Percentiles rank a stretch among this genome's conserved stretches.
Evolutionary conservation across 2,888 invertebrate genomes (phyloP).

Genomic region (Rhaphigaster nebulosa): DNA sequence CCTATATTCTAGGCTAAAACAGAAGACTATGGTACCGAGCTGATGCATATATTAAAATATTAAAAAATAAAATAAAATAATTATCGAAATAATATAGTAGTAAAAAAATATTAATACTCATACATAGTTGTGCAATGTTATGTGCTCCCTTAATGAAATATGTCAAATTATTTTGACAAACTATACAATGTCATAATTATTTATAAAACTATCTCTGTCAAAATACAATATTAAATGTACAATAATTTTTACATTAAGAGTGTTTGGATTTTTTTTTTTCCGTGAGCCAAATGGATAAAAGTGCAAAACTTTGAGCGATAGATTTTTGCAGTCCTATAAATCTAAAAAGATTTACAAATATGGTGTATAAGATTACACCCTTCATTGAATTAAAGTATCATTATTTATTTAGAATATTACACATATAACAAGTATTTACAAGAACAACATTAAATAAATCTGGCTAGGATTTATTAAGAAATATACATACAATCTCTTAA

Average conservation of each 20-base stretch:
- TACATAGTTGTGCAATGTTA: conserved; percentile 10
- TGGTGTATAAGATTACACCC: conserved; percentile 11
- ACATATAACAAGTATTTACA: conserved; percentile 31
- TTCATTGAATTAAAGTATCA: neutral
- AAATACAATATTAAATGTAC: conserved; percentile 14
- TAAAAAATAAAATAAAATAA: neutral
- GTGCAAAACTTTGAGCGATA: conserved; percentile 43
- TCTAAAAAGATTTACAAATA: conserved; percentile 34
- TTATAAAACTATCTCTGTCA: conserved; percentile 31
- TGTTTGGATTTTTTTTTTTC: neutral
- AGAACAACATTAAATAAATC: neutral
- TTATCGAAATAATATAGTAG: neutral
- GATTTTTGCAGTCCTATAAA: conserved; percentile 38
- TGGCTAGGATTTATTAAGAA: neutral
- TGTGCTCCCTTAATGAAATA: conserved; percentile 32
- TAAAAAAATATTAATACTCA: conserved; percentile 47
- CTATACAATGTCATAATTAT: neutral
- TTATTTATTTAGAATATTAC: conserved; percentile 24
- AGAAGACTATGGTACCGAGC: neutral
- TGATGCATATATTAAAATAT: neutral
- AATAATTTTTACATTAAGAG: conserved; percentile 19
- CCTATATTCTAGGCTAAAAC: neutral
- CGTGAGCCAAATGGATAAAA: conserved; percentile 8
- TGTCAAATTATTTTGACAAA: neutral
- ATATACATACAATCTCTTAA: neutral